These are phyloP conservation scores for Camponotus floridanus DNA, from an alignment of 1,140 invertebrate genomes.

Conservation along the genomic window DNA sequence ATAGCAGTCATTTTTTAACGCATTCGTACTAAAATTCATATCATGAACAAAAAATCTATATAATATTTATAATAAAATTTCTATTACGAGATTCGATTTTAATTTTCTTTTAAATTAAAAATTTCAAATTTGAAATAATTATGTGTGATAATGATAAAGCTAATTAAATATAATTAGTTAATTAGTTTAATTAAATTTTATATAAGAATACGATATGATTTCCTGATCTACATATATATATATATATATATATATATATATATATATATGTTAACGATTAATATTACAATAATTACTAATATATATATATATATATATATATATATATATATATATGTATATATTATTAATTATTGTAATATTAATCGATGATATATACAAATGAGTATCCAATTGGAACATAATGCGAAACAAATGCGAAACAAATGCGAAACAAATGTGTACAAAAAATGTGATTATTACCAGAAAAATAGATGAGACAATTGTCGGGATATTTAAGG, in stretches of 20 bases:
- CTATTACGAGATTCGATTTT: not conserved
- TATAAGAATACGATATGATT: not conserved
- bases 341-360: too few relatives aligned
- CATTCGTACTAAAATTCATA: not conserved
- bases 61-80: not conserved
- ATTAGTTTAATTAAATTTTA: not conserved
- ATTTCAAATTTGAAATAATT: not conserved
- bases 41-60: not conserved
- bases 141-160: too few relatives aligned
- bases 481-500: not conserved
- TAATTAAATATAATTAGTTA: not conserved
- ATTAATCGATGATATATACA: constrained; percentile 4
- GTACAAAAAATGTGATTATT: constrained; percentile 20
- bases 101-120: constrained; percentile 45
- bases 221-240: too few relatives aligned
- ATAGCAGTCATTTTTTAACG: not conserved
- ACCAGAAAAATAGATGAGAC: constrained; percentile 23
- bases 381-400: constrained; percentile 22
- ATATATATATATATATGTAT: not conserved
- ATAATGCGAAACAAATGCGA: constrained; percentile 10
- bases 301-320: too few relatives aligned
- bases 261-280: too few relatives aligned
- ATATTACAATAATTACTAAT: too few relatives aligned
- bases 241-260: not conserved
- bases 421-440: not conserved